These are phyloP conservation scores for Prosapia bicincta DNA, from an alignment of 2,888 invertebrate genomes.

Conservation along the genomic window DNA sequence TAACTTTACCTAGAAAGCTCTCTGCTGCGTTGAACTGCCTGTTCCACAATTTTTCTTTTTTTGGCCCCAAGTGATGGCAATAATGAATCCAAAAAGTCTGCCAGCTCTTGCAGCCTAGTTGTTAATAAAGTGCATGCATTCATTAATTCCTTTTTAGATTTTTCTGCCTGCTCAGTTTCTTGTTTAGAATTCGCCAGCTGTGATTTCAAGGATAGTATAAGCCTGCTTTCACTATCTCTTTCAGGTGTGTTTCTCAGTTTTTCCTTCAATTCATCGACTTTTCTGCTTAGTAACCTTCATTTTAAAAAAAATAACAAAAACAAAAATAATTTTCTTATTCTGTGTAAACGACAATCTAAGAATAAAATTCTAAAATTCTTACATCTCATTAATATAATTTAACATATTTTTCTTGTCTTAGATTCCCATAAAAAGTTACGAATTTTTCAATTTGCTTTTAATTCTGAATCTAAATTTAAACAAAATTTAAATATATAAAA, in stretches of 20 bases:
- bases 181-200: slow-evolving; percentile 41
- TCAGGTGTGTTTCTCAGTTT: slow-evolving; percentile 39
- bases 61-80: slow-evolving; percentile 50
- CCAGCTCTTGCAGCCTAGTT: slow-evolving; percentile 60
- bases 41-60: slow-evolving; percentile 52
- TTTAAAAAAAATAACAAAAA: too few relatives aligned
- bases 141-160: slow-evolving; percentile 45
- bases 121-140: slow-evolving; percentile 53
- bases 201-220: slow-evolving; percentile 41
- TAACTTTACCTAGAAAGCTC: slow-evolving; percentile 34
- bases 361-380: too few relatives aligned
- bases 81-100: slow-evolving; percentile 61
- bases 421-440: too few relatives aligned
- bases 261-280: slow-evolving; percentile 39
- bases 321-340: too few relatives aligned
- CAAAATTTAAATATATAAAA: too few relatives aligned
- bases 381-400: too few relatives aligned
- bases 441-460: too few relatives aligned
- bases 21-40: slow-evolving; percentile 48
- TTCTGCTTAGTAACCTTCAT: slow-evolving; percentile 34
- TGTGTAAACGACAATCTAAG: too few relatives aligned
- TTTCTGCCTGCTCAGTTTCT: slow-evolving; percentile 46
- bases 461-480: too few relatives aligned
- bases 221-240: slow-evolving; percentile 36
- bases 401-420: too few relatives aligned